A percentile compares a stretch with the other conserved stretches of the same genome.
Conservation (phyloP, 1,140 invertebrate species). For the Monomorium pharaonis region DNA sequence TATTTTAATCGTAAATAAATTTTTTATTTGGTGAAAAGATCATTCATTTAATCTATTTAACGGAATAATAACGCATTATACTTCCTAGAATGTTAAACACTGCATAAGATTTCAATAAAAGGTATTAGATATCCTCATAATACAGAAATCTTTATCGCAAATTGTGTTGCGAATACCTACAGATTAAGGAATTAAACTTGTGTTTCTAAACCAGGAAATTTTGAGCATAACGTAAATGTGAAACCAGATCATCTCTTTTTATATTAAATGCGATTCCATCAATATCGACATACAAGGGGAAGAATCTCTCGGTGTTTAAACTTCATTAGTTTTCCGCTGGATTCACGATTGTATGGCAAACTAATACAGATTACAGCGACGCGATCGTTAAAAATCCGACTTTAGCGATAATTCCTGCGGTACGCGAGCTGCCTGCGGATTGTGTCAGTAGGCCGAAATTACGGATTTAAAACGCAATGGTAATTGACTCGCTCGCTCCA, state of each 20-base stretch:
- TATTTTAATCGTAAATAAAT: neutral
- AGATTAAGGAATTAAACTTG: too few relatives aligned
- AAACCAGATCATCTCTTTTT: neutral
- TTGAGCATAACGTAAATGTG: neutral
- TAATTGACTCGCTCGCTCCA: slow-evolving; percentile 44
- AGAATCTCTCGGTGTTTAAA: neutral
- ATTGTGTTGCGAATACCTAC: neutral
- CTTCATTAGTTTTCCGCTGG: neutral
- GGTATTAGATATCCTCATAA: too few relatives aligned
- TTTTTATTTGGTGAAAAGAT: neutral
- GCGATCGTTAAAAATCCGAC: neutral
- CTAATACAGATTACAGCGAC: neutral
- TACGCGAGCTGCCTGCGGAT: neutral
- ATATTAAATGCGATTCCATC: neutral
- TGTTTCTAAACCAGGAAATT: neutral
- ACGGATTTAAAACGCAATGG: slow-evolving; percentile 2
- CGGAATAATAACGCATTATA: neutral
- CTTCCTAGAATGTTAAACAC: too few relatives aligned
- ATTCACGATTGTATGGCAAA: neutral
- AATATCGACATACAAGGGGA: neutral
- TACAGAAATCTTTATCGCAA: neutral
- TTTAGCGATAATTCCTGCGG: neutral
- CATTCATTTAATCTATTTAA: neutral
- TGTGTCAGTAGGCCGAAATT: neutral
- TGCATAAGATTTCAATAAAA: too few relatives aligned